These are phyloP conservation scores for Vanessa atalanta DNA, from an alignment of 1,140 invertebrate species.

Conservation along the genomic window DNA sequence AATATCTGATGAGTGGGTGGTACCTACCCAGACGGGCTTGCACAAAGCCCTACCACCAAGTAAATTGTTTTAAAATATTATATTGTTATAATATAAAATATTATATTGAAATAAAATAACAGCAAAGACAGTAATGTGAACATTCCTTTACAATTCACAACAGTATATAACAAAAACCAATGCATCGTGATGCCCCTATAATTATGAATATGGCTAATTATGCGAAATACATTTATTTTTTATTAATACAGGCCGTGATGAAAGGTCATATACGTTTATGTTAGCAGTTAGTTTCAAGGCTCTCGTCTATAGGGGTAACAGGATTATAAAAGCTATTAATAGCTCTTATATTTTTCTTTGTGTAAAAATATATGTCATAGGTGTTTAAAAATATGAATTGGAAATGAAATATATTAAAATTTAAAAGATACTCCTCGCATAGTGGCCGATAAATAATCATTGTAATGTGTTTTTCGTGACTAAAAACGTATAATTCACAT, in stretches of 20 bases:
- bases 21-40: too few relatives aligned
- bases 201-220: slow-evolving; percentile 17
- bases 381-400: not conserved
- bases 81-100: not conserved
- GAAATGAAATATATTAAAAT: too few relatives aligned
- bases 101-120: not conserved
- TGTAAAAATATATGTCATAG: not conserved
- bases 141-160: not conserved
- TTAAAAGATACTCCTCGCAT: too few relatives aligned
- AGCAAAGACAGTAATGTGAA: not conserved
- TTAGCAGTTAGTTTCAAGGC: slow-evolving; percentile 17
- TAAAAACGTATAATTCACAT: too few relatives aligned
- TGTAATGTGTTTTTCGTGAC: too few relatives aligned
- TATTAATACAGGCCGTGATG: slow-evolving; percentile 29
- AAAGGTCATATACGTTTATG: slow-evolving; percentile 23
- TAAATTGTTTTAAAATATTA: too few relatives aligned
- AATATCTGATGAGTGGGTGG: too few relatives aligned
- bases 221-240: slow-evolving; percentile 12
- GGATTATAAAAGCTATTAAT: not conserved
- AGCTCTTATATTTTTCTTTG: not conserved
- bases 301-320: slow-evolving; percentile 19
- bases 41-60: too few relatives aligned
- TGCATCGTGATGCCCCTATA: slow-evolving; percentile 22
- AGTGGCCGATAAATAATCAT: too few relatives aligned
- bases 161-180: not conserved